Conservation (phyloP, 2,113 vertebrate genomes). For the Neolamprologus cancellatus region DNA sequence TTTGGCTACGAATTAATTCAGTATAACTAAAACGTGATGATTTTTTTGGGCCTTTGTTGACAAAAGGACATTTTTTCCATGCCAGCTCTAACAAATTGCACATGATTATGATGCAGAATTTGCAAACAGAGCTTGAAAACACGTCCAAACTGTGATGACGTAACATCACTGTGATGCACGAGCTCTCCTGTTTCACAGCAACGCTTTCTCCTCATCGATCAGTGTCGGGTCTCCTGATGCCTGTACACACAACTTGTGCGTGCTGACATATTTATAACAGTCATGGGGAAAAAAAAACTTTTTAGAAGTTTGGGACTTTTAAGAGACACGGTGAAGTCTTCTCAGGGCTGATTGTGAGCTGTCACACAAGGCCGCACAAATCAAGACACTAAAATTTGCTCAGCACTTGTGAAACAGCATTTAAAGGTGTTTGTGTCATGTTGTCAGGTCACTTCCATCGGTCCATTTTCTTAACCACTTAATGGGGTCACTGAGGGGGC, state of each 20-base stretch:
- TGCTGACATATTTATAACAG: slow-evolving; percentile 35
- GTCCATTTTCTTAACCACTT: neutral
- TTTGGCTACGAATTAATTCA: neutral
- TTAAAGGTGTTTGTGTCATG: neutral
- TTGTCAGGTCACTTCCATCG: neutral
- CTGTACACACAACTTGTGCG: neutral
- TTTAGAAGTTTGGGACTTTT: neutral
- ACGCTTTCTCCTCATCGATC: neutral
- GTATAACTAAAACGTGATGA: neutral
- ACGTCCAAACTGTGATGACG: neutral
- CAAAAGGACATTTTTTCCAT: neutral
- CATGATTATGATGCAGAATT: neutral
- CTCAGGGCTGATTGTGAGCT: neutral
- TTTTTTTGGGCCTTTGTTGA: neutral
- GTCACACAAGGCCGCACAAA: neutral
- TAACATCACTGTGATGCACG: neutral
- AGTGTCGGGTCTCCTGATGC: neutral
- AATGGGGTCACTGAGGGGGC: neutral
- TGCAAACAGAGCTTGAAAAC: neutral
- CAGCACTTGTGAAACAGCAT: neutral
- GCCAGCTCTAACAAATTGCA: neutral
- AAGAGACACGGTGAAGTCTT: neutral
- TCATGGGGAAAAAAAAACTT: neutral
- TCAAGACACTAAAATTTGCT: neutral
- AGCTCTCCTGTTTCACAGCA: neutral